Evolutionary conservation across 2,113 vertebrate genomes (phyloP), one percentile per base, ranked within the genome.

Genomic region (Pandion haliaetus): DNA sequence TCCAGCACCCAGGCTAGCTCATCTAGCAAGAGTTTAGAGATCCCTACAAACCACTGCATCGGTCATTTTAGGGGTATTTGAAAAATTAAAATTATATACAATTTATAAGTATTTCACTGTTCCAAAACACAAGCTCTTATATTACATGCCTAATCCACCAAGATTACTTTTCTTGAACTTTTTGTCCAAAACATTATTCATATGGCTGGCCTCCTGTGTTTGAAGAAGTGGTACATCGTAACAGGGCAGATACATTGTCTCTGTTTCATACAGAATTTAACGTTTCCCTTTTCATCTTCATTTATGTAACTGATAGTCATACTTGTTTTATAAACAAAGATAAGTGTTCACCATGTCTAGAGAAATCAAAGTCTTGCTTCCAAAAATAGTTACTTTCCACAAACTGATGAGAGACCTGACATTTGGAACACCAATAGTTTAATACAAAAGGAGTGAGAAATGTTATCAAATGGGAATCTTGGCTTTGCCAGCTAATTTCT

Each of bases 1-100:
- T 88, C 92, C 92, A 96, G 95, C 70, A 96, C 84, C 78, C 95
- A 88, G 90, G 90, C 74, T 80, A 94, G 96, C 84, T 97, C 95
- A 90, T 3, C 26, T 5, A 86, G 36, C 28, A 62, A 20, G 25
- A 55, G 40, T 14, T 42, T 1, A 32, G 45, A 21, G 10, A 47
- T 24, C 49, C 65, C 58, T n/a, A 36, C 54, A 85, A 61, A 45
- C 36, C 58, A 25, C 49, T 13, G 17, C 44, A 38, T 9, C 4
- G 0, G 9, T 17, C 24, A 79, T 7, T 72, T 40, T 18, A 80
- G 18, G 5, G 8, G 2, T 34, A 85, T 40, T 34, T 58, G 6
- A 66, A 76, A 80, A 82, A 47, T 5, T 49, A 50, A 72, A 85
- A 65, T 70, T 2, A 54, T 6, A 73, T 1, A 31, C 4, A 36